Base-by-base conservation (phyloP, 2,113 vertebrate genomes). In the Perognathus longimembris region DNA sequence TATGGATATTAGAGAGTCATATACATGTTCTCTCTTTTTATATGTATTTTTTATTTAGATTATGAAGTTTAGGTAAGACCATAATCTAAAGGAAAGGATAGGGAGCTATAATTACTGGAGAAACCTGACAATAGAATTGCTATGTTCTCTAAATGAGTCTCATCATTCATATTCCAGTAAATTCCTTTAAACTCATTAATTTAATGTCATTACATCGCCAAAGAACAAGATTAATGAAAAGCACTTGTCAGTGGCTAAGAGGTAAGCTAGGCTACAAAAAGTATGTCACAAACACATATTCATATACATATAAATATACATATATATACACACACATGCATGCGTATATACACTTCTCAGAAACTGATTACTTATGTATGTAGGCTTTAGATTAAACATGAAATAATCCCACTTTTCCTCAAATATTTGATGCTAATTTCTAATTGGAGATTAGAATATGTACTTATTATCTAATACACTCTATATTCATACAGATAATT, bases 51-150 rank as follows among this genome's bases (percentile, higher is more conserved):
- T 81, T 38, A 38, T 42, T 8, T 76, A 30, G 89, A 95, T 96
- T 96, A 78, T 11, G 83, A 94, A 83, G 22, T 69, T 88, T 82
- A 83, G 38, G 50, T 67, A 86, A 64, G 92, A 61, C 86, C 81
- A 57, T 97, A 83, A 97, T 75, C 42, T 77, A 82, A 97, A 86
- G 78, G 57, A 42, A 97, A 95, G 94, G 82, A 82, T 71, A 93
- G 80, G 64, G 12, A 76, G 91, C 45, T 66, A 67, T 96, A 98
- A 97, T 98, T 96, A 96, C 92, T 94, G 97, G 80, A 86, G 87
- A 95, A 89, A 85, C 85, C 81, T 93, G 45, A 40, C 79, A 88
- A 36, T 85, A 94, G 90, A 96, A 96, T 94, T 96, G 89, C 74
- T 90, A 83, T 4, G 40, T 89, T 86, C 30, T 71, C 92, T 91